Conservation (phyloP, 2,113 vertebrate genomes). For the Toxotes chatareus region DNA sequence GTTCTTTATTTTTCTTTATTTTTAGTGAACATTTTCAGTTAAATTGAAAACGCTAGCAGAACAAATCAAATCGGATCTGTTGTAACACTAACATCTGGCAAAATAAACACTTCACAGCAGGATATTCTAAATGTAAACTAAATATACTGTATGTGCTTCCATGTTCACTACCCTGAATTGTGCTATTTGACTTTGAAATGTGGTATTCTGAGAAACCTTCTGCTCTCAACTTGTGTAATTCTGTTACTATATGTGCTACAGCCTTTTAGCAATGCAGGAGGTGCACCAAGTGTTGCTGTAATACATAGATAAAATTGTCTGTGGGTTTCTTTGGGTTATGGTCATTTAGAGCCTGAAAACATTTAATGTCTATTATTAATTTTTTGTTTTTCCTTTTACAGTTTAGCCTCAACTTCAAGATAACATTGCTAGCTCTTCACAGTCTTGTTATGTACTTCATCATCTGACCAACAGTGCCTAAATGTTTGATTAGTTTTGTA, state of each 20-base stretch:
- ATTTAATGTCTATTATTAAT: not conserved
- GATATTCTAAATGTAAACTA: not conserved
- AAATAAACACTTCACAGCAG: not conserved
- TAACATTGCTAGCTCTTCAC: not conserved
- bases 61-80: not conserved
- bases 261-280: constrained; percentile 1
- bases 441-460: not conserved
- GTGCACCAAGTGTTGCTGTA: constrained; percentile 4
- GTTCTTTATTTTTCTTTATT: not conserved
- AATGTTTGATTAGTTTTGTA: not conserved
- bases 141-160: not conserved
- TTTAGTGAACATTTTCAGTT: not conserved
- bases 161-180: not conserved
- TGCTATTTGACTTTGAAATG: not conserved
- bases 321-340: not conserved
- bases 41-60: not conserved
- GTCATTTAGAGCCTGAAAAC: not conserved
- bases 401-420: not conserved
- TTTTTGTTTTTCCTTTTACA: not conserved
- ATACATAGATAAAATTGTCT: not conserved
- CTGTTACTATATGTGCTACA: not conserved
- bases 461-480: constrained; percentile 64
- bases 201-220: not conserved
- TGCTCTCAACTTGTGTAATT: not conserved
- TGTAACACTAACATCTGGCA: constrained; percentile 1